phyloP scores from a whole-genome alignment of 2,113 vertebrate genomes.

The Accipiter virgatus region DNA sequence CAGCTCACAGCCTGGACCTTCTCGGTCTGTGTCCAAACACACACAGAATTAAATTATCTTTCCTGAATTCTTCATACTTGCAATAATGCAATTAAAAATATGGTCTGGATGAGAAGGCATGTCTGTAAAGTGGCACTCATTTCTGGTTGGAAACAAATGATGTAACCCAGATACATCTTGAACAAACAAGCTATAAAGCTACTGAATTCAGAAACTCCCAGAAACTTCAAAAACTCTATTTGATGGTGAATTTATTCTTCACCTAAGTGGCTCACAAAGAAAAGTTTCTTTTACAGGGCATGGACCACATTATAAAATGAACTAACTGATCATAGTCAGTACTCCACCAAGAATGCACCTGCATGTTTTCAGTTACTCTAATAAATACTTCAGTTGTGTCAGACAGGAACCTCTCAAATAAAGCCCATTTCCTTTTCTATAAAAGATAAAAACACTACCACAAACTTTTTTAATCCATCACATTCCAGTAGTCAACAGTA shows the following conservation, averaged over 20 bases:
- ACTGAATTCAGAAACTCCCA: neutral
- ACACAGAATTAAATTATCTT: neutral
- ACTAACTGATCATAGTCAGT: neutral
- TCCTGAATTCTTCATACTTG: neutral
- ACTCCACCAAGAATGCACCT: neutral
- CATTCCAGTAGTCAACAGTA: neutral
- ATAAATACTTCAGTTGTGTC: neutral
- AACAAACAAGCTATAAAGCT: fast-evolving
- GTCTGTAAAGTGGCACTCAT: neutral
- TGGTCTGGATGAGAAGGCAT: neutral
- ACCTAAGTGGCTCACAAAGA: neutral
- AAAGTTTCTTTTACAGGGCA: neutral
- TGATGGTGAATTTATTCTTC: neutral
- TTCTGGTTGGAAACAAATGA: neutral
- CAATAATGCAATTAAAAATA: neutral
- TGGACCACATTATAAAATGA: neutral
- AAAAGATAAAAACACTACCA: neutral
- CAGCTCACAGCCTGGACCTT: neutral
- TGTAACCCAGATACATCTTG: neutral
- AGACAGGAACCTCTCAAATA: neutral
- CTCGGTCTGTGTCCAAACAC: neutral
- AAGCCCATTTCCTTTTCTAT: neutral
- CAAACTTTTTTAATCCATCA: neutral
- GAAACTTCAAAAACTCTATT: neutral
- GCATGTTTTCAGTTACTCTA: neutral